phyloP scores from a whole-genome alignment of 2,888 invertebrate genomes.

The Sarcophaga subvicina region DNA sequence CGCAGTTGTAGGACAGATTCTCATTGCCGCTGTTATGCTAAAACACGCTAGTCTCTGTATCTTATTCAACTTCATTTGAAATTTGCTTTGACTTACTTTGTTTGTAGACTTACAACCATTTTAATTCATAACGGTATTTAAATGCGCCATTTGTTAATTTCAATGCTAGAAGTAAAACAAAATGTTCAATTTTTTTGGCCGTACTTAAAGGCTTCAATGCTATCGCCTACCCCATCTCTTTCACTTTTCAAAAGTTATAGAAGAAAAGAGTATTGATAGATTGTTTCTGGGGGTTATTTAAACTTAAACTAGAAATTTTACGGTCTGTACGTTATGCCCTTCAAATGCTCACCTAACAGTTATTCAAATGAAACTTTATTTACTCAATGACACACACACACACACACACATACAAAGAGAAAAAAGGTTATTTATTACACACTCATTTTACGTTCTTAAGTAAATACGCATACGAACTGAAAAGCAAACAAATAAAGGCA shows the following conservation, averaged over 20 bases:
- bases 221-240: not conserved
- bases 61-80: too few species aligned
- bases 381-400: conserved; percentile 31
- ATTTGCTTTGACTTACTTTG: too few species aligned
- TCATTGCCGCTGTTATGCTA: too few species aligned
- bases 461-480: conserved; percentile 29
- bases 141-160: too few species aligned
- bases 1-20: too few species aligned
- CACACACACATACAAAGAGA: conserved; percentile 2
- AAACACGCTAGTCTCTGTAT: too few species aligned
- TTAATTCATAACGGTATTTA: too few species aligned
- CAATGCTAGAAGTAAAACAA: too few species aligned
- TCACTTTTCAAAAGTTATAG: not conserved
- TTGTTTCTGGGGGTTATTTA: conserved; percentile 40
- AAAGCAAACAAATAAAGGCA: not conserved
- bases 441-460: not conserved
- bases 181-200: not conserved
- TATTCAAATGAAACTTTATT: not conserved
- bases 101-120: too few species aligned
- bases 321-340: conserved; percentile 38
- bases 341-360: conserved; percentile 20
- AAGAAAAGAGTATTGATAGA: conserved; percentile 42
- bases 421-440: not conserved
- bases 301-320: conserved; percentile 54
- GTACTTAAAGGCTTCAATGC: conserved; percentile 7